Conservation (phyloP, 2,113 vertebrate genomes). For the Ophthalmolycus amberensis region DNA sequence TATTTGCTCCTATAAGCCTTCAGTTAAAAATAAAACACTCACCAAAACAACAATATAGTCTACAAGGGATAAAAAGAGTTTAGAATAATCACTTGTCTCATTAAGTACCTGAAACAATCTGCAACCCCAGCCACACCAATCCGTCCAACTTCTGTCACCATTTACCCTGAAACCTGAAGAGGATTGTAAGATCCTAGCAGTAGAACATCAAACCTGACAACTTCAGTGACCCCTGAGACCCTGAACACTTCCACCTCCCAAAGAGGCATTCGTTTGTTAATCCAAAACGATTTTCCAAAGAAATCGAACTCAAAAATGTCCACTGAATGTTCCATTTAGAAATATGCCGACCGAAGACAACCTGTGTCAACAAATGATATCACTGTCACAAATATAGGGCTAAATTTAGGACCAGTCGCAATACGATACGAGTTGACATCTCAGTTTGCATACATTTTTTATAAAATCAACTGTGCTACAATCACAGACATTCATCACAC, state of each 20-base stretch:
- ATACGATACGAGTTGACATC: neutral
- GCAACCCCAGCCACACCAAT: constrained; percentile 25
- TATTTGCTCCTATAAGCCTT: constrained; percentile 2
- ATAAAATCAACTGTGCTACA: neutral
- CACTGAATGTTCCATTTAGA: too few relatives aligned
- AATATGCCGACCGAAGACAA: neutral
- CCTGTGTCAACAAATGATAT: neutral
- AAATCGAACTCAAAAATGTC: too few relatives aligned
- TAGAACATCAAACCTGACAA: constrained; percentile 24
- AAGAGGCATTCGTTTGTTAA: neutral
- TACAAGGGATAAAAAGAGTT: constrained; percentile 27
- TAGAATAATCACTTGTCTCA: constrained; percentile 27
- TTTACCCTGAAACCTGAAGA: constrained; percentile 5
- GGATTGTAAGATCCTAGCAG: neutral
- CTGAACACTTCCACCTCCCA: neutral
- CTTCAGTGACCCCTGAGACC: constrained; percentile 1
- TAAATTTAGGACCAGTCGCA: neutral
- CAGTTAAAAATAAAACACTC: neutral
- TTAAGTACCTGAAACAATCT: constrained; percentile 37
- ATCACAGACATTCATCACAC: neutral
- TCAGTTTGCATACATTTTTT: neutral
- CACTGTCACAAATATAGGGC: neutral
- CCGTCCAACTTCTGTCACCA: neutral
- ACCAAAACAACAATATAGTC: constrained; percentile 15
- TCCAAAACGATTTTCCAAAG: neutral